Conservation (phyloP, 1,140 invertebrate genomes). For the Psilanteris sp. region DNA sequence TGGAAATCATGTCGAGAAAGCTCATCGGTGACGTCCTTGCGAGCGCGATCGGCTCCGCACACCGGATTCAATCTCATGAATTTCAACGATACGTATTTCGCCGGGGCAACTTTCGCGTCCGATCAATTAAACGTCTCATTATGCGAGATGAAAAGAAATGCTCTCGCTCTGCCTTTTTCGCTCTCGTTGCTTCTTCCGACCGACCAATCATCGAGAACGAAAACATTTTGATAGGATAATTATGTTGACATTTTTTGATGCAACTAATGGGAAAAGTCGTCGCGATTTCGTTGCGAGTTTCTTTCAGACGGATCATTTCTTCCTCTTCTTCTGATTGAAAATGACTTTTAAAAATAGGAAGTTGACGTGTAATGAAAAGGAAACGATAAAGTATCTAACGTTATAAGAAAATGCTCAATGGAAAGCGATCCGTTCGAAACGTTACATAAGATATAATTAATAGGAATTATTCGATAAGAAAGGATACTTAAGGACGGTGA, state of each 20-base stretch:
- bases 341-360: too few relatives aligned
- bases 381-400: too few relatives aligned
- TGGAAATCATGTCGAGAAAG: conserved; percentile 56
- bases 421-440: too few relatives aligned
- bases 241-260: conserved; percentile 1
- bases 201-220: conserved; percentile 7
- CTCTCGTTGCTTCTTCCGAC: conserved; percentile 4
- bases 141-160: conserved; percentile 13
- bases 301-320: too few relatives aligned
- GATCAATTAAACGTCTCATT: conserved; percentile 45
- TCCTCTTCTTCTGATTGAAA: too few relatives aligned
- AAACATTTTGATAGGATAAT: conserved; percentile 25
- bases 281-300: neutral
- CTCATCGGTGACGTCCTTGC: conserved; percentile 45
- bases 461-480: too few relatives aligned
- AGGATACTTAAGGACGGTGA: too few relatives aligned
- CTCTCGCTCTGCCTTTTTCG: conserved; percentile 6
- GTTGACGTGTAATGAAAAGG: too few relatives aligned
- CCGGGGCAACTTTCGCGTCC: conserved; percentile 47
- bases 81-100: conserved; percentile 49
- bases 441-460: too few relatives aligned
- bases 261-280: neutral
- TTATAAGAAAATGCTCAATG: too few relatives aligned
- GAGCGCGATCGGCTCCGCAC: conserved; percentile 33
- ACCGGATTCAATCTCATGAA: conserved; percentile 53